Evolutionary conservation across 1,140 invertebrate species (phyloP).

Genomic region (Megalonaias nervosa): DNA sequence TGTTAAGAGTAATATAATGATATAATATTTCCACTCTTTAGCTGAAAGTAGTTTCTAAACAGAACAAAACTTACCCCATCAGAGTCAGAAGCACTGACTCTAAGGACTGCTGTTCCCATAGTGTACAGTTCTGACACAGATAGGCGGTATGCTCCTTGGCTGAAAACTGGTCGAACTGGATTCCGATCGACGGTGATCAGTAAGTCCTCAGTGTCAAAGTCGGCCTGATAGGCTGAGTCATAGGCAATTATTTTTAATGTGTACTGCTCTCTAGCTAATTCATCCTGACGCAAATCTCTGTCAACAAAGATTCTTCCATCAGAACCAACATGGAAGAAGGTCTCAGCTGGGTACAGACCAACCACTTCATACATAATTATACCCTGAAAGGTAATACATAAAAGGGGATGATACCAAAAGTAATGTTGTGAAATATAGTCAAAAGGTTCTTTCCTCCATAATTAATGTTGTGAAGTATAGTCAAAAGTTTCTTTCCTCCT

Average conservation of each 20-base stretch:
- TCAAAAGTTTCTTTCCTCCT: no score
- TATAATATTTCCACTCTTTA: no score
- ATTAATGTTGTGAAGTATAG: no score
- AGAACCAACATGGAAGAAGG: slow-evolving; percentile 48
- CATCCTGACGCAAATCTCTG: slow-evolving; percentile 41
- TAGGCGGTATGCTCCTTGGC: slow-evolving; percentile 79
- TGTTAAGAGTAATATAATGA: no score
- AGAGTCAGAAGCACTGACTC: slow-evolving; percentile 36
- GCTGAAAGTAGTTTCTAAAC: no score
- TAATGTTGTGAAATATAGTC: no score
- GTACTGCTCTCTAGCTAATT: slow-evolving; percentile 22
- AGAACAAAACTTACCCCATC: slow-evolving; percentile 43
- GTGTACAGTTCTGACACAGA: slow-evolving; percentile 35
- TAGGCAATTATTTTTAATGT: slow-evolving; percentile 87
- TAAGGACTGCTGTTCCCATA: slow-evolving; percentile 31
- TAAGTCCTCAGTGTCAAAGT: slow-evolving; percentile 85
- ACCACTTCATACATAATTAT: slow-evolving; percentile 34
- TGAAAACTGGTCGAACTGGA: slow-evolving; percentile 79
- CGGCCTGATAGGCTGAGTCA: slow-evolving; percentile 87
- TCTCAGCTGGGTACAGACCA: slow-evolving; percentile 50
- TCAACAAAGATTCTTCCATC: slow-evolving; percentile 43
- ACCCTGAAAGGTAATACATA: slow-evolving; percentile 40
- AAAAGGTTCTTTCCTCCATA: no score
- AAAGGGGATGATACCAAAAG: background rate
- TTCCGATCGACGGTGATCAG: slow-evolving; percentile 88